Evolutionary conservation across 1,140 invertebrate species (phyloP).

Genomic region (Eurytemora carolleeae): DNA sequence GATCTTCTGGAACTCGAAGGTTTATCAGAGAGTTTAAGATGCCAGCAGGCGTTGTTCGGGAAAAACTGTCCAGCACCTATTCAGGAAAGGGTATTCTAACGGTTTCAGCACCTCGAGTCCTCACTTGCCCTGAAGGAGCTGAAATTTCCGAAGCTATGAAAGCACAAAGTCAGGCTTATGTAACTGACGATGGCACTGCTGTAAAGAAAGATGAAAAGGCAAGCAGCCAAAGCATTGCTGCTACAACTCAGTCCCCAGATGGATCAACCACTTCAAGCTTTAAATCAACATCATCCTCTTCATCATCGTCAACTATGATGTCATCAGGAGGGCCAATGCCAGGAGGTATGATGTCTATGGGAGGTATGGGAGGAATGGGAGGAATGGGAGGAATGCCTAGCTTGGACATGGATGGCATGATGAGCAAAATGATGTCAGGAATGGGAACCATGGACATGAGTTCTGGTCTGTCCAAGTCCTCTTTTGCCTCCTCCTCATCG

Average conservation of each 20-base stretch:
- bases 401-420: constrained; percentile 9
- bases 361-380: too few relatives aligned
- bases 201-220: constrained; percentile 9
- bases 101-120: constrained; percentile 2
- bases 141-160: constrained; percentile 10
- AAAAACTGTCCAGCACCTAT: constrained; percentile 10
- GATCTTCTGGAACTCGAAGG: neutral
- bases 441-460: neutral
- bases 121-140: constrained; percentile 9
- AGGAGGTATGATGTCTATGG: neutral
- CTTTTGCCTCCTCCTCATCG: neutral
- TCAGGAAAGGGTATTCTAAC: constrained; percentile 9
- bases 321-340: neutral
- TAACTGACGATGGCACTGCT: constrained; percentile 8
- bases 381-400: neutral
- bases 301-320: neutral
- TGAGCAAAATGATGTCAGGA: constrained; percentile 7
- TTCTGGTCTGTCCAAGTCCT: neutral
- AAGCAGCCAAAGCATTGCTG: constrained; percentile 5
- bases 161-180: constrained; percentile 7
- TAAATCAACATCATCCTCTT: constrained; percentile 1
- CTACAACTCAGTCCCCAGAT: constrained; percentile 11
- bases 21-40: constrained; percentile 11
- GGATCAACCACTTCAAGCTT: constrained; percentile 3
- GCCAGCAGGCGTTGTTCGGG: constrained; percentile 8